Evolutionary conservation across 2,113 vertebrate species (phyloP), one percentile per base, ranked within the genome.

Genomic region (Morone chrysops): DNA sequence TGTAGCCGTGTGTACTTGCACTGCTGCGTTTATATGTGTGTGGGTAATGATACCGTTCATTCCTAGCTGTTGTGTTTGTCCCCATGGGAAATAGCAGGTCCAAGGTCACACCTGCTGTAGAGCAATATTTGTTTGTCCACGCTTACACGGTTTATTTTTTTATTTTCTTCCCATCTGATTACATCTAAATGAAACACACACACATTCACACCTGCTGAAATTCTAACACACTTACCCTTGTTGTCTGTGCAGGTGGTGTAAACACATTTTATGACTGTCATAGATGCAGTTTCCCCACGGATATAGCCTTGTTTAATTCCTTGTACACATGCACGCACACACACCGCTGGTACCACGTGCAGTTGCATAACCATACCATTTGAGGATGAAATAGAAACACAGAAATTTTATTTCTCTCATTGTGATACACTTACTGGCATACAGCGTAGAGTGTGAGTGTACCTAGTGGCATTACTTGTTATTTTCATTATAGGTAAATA

Each of bases 41-140:
- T 61, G 43, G 87, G 70, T 87, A 87, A 89, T 86, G 80, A 89
- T 85, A 87, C 36, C 22, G 59, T 87, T 87, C 84, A 78, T 74
- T 87, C 66, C 68, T 87, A 54, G 83, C 82, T 63, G 78, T 74
- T 86, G 70, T 84, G 47, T 80, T 84, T 48, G 22, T 84, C 74
- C 82, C 25, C 80, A 61, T 66, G 85, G 88, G 86, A 90, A 88
- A 94, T 90, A 83, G 80, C 73, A 59, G 75, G 87, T 90, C 80
- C 86, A 84, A 92, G 87, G 90, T 93, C 75, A 71, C 92, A 91
- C 90, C 90, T 93, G 93, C 90, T 89, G 80, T 90, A 89, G 62
- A 78, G 81, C 80, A 84, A 81, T 80, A 82, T 91, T 90, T 90
- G 77, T 84, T 87, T 90, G 76, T 84, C 71, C 60, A 40, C 1